phyloP scores from a whole-genome alignment of 2,797 vertebrate species.

The Sphaeramia orbicularis region DNA sequence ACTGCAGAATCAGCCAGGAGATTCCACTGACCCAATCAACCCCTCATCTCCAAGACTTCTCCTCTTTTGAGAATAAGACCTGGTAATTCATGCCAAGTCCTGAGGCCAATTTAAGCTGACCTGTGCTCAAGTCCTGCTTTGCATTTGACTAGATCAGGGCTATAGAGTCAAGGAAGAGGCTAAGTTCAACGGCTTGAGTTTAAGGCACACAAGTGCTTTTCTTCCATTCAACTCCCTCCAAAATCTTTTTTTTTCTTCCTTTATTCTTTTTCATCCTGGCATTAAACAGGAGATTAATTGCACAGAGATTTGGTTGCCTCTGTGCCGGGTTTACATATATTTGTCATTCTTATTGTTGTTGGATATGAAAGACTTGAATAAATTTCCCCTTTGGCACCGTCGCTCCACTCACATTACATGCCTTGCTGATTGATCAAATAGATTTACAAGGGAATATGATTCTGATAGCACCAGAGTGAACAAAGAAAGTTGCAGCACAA shows the following conservation, averaged over 20 bases:
- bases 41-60: conserved; percentile 52
- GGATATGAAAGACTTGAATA: conserved; percentile 43
- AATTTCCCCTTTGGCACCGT: conserved; percentile 45
- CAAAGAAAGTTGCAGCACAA: conserved; percentile 50
- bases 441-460: conserved; percentile 32
- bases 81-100: conserved; percentile 59
- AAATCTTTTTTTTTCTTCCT: conserved; percentile 15
- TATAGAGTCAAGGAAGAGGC: conserved; percentile 48
- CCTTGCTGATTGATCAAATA: conserved; percentile 54
- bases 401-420: conserved; percentile 36
- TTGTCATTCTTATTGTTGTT: conserved; percentile 52
- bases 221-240: conserved; percentile 21
- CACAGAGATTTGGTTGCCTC: conserved; percentile 42
- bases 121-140: conserved; percentile 50
- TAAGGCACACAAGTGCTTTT: conserved; percentile 20
- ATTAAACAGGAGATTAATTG: conserved; percentile 58
- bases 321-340: conserved; percentile 37
- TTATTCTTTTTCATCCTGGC: conserved; percentile 28
- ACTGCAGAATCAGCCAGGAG: conserved; percentile 59
- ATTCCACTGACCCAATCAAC: conserved; percentile 62
- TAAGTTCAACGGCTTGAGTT: conserved; percentile 49
- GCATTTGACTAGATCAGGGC: conserved; percentile 50
- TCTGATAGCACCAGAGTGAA: conserved; percentile 22
- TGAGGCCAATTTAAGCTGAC: conserved; percentile 60
- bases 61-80: conserved; percentile 57